Evolutionary conservation across 2,888 invertebrate genomes (phyloP), one percentile per base, ranked within the genome.

Genomic region (Hipparchia sbordonii): DNA sequence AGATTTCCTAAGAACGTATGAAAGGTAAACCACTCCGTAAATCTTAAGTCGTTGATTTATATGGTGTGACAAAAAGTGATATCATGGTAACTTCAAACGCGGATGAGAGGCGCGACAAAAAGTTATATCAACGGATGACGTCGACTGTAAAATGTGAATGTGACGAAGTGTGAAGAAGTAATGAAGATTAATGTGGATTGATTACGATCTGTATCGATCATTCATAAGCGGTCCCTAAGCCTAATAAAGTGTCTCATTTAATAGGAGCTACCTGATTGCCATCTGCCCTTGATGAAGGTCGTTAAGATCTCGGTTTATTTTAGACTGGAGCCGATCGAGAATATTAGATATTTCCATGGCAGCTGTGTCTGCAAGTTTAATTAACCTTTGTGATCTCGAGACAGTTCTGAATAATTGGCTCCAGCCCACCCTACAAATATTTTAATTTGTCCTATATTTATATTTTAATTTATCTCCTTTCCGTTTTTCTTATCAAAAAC

Each of bases 381-480:
- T 68, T 69, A 69, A 68, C 68, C 68, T 68, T 68, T 68, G 51
- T 56, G 45, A 46, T 57, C 52, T 23, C 46, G 67, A 67, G 57
- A 13, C 48, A 67, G 57, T 57, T 48, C 10, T 13, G 46, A 46
- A 57, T 67, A 67, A 67, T 57, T 57, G 67, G 23, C 57, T 12
- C 10, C 45, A 46, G 46, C 45, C 39, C 12, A 6, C 54, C 9
- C 6, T 10, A 51, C 10, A 52, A 52, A 52, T 65, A 65, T 65
- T 65, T 52, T 6, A 61, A 39, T 39, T 61, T 59, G 33, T 23
- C 7, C 8, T 48, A 48, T 48, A 48, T 4, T 48, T 48, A 46
- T 6, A 46, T 48, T 48, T 8, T 8, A 6, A 48, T 48, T 48
- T 6, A 7, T 1, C 5, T 48, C 4, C 46, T 46, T 23, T 23